Evolutionary conservation across 2,797 vertebrate species (phyloP).

Genomic region (Melopsittacus undulatus): DNA sequence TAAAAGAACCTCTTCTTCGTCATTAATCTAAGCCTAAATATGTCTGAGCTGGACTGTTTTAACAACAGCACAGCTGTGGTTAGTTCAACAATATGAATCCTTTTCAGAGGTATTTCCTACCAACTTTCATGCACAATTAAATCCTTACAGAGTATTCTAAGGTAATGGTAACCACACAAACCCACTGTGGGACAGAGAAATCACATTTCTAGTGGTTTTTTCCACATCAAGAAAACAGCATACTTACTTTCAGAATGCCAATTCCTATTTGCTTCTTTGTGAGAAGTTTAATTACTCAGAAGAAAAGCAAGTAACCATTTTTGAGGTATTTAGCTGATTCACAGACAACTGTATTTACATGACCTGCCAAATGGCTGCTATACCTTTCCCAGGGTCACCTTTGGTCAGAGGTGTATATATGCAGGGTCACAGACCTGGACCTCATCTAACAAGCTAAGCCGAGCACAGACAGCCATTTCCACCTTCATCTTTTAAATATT

Average conservation of each 20-base stretch:
- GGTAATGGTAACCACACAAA: background rate
- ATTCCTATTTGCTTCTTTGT: background rate
- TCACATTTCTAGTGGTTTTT: background rate
- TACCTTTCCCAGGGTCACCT: background rate
- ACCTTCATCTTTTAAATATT: background rate
- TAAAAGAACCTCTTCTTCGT: background rate
- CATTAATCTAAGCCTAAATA: background rate
- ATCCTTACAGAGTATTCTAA: background rate
- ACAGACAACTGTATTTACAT: background rate
- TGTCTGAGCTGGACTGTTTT: background rate
- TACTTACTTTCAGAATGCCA: background rate
- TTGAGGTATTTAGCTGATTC: background rate
- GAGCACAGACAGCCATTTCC: background rate
- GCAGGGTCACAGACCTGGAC: background rate
- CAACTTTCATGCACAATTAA: background rate
- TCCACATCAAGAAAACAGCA: background rate
- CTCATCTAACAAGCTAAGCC: background rate
- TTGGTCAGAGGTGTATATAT: background rate
- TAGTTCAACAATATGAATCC: background rate
- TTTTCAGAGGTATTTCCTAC: background rate
- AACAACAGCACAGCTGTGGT: background rate
- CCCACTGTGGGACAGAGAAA: background rate
- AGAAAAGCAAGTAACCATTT: background rate
- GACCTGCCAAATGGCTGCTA: background rate
- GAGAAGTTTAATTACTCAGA: background rate